A percentile compares a stretch with the other conserved stretches of the same genome.
Evolutionary conservation across 1,140 invertebrate species (phyloP).

Genomic region (Procambarus clarkii): DNA sequence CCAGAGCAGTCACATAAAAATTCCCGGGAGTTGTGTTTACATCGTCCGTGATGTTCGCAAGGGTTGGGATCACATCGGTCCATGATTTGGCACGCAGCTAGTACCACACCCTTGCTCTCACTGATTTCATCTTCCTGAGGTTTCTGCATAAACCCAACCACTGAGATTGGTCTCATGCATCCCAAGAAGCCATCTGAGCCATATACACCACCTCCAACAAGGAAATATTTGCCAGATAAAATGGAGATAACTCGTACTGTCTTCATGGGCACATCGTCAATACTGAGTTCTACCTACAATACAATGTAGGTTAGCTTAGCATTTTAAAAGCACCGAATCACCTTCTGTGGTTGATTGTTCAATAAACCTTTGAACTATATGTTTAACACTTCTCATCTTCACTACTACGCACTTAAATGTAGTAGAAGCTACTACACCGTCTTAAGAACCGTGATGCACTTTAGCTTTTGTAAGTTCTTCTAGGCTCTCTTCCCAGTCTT

Average conservation of each 20-base stretch:
- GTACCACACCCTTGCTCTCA: constrained; percentile 85
- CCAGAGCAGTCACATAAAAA: constrained; percentile 93
- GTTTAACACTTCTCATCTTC: no score
- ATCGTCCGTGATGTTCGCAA: constrained; percentile 94
- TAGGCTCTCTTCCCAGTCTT: no score
- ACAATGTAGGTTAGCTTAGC: no score
- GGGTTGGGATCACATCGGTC: constrained; percentile 96
- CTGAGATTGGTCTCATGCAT: constrained; percentile 91
- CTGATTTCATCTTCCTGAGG: constrained; percentile 88
- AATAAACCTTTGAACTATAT: no score
- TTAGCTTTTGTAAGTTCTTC: no score
- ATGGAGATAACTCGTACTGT: constrained; percentile 86
- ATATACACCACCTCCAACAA: constrained; percentile 73
- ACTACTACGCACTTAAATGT: no score
- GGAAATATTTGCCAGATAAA: constrained; percentile 85
- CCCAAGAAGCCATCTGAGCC: constrained; percentile 84
- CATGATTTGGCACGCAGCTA: constrained; percentile 75
- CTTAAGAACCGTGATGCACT: no score
- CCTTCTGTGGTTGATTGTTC: no score
- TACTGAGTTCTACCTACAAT: constrained; percentile 83
- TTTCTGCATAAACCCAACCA: constrained; percentile 90
- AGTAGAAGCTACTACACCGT: no score
- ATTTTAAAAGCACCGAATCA: no score
- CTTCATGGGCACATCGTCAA: constrained; percentile 88
- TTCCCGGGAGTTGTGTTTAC: constrained; percentile 91